Conservation (phyloP, 1,140 invertebrate species). For the Maniola jurtina region DNA sequence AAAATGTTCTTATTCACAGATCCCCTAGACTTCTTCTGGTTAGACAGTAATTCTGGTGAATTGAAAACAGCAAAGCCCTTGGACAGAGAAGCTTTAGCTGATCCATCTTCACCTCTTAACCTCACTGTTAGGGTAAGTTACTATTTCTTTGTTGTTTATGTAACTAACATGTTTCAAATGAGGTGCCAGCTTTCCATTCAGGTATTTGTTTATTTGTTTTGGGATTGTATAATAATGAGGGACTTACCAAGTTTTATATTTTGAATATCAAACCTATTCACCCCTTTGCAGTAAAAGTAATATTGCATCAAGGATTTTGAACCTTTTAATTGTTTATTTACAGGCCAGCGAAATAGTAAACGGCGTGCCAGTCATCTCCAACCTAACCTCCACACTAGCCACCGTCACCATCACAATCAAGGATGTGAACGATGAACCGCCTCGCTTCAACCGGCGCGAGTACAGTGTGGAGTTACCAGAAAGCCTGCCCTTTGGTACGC, state of each 20-base stretch:
- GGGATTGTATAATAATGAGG: too few species aligned
- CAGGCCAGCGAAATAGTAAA: conserved; percentile 88
- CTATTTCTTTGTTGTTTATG: too few species aligned
- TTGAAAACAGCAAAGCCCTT: conserved; percentile 89
- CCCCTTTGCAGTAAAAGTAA: neutral
- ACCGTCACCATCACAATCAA: conserved; percentile 90
- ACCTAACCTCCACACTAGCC: conserved; percentile 82
- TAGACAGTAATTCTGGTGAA: conserved; percentile 89
- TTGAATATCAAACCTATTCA: too few species aligned
- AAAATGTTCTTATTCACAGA: conserved; percentile 76
- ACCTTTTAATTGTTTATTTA: neutral
- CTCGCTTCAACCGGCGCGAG: conserved; percentile 88
- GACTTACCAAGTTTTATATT: too few species aligned
- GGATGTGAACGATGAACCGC: conserved; percentile 97
- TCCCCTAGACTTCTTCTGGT: conserved; percentile 91
- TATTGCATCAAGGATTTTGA: neutral
- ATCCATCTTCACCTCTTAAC: conserved; percentile 88
- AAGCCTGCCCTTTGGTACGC: conserved; percentile 89
- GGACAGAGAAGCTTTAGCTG: conserved; percentile 89
- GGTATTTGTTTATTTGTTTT: too few species aligned
- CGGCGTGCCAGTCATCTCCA: conserved; percentile 83
- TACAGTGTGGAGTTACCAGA: conserved; percentile 90
- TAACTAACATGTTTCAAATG: too few species aligned
- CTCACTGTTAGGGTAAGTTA: conserved; percentile 82
- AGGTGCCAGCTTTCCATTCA: too few species aligned